Percentiles rank a stretch among this genome's conserved stretches.
phyloP scores from a whole-genome alignment of 2,888 invertebrate genomes.

The Agrotis ipsilon region DNA sequence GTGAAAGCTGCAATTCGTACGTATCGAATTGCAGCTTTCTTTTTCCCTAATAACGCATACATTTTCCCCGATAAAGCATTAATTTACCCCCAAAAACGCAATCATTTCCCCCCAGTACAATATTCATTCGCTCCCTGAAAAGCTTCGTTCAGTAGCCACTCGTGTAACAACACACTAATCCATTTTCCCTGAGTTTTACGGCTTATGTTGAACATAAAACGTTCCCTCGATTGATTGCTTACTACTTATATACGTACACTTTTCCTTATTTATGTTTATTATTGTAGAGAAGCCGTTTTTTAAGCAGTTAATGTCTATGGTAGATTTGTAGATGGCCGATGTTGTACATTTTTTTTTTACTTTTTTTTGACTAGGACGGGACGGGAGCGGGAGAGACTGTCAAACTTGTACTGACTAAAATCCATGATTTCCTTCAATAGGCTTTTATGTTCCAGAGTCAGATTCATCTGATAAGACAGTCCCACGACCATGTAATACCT shows the following conservation, averaged over 20 bases:
- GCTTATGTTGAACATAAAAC: constrained; percentile 36
- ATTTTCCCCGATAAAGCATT: no score
- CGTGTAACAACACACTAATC: constrained; percentile 28
- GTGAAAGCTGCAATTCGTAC: no score
- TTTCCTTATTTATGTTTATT: constrained; percentile 12
- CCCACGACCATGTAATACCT: no score
- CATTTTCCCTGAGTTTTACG: constrained; percentile 39
- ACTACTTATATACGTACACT: constrained; percentile 19
- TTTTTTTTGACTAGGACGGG: no score
- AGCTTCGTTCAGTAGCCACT: background rate
- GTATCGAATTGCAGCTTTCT: no score
- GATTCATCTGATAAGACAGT: no score
- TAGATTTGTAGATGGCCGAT: background rate
- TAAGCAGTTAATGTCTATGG: background rate
- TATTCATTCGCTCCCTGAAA: background rate
- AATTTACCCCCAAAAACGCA: background rate
- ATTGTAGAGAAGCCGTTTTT: background rate
- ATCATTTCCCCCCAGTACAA: background rate
- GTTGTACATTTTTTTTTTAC: no score
- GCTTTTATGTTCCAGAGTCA: no score
- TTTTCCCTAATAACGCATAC: no score
- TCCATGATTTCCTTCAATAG: no score
- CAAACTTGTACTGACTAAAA: no score
- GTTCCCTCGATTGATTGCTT: constrained; percentile 30
- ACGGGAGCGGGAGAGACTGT: no score